These are phyloP conservation scores for Muraenolepis orangiensis DNA, from an alignment of 2,797 vertebrate genomes.

Conservation along the genomic window DNA sequence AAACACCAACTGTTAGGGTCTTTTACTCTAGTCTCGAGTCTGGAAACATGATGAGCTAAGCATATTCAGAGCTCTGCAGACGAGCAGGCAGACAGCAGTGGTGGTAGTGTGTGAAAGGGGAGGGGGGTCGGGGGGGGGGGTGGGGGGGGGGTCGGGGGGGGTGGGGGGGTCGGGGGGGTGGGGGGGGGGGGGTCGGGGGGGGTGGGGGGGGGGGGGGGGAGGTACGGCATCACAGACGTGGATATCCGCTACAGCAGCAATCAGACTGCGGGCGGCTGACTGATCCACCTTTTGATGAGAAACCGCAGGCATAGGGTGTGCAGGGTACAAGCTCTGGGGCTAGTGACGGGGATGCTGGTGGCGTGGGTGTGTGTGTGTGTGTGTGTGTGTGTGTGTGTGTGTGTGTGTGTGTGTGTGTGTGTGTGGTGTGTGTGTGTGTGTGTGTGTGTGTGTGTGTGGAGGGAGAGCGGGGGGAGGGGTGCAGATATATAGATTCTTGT, in stretches of 20 bases:
- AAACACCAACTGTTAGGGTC: conserved; percentile 34
- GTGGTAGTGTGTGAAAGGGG: no score
- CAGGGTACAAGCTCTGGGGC: conserved; percentile 7
- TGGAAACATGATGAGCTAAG: conserved; percentile 43
- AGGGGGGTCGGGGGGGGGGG: conserved; percentile 1
- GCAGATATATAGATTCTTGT: conserved; percentile 26
- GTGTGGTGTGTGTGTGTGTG: no score
- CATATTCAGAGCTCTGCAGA: conserved; percentile 37
- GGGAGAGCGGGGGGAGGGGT: conserved; percentile 3
- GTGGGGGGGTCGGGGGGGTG: conserved; percentile 5
- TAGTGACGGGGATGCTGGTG: conserved; percentile 14
- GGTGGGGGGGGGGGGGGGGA: no score
- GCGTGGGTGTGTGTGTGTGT: no score
- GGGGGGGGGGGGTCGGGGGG: no score
- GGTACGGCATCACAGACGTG: no score
- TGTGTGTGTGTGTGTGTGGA: neutral
- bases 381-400: no score
- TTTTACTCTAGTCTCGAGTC: neutral
- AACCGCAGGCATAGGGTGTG: conserved; percentile 28
- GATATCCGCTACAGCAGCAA: conserved; percentile 34
- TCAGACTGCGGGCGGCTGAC: conserved; percentile 45
- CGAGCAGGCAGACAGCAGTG: conserved; percentile 10
- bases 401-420: no score
- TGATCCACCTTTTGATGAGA: conserved; percentile 45
- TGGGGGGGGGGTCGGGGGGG: no score